Evolutionary conservation across 2,888 invertebrate genomes (phyloP).

Genomic region (Emesis furor): DNA sequence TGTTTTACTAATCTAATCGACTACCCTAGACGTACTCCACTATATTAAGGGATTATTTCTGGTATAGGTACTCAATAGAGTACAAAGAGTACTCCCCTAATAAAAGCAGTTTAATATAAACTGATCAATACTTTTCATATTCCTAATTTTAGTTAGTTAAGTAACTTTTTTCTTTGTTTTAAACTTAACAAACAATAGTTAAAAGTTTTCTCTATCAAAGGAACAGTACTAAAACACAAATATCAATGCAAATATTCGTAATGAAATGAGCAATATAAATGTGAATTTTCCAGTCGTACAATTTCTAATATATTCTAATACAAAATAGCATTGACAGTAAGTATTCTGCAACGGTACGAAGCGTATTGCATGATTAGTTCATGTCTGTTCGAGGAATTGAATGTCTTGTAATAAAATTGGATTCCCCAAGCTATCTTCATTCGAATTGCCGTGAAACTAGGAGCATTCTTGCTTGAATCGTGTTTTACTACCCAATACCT

Average conservation of each 20-base stretch:
- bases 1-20: too few relatives aligned
- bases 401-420: conserved; percentile 57
- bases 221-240: background rate
- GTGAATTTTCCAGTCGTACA: background rate
- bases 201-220: too few relatives aligned
- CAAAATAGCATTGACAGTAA: conserved; percentile 18
- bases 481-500: conserved; percentile 68
- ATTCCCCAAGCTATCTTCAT: conserved; percentile 37
- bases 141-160: too few relatives aligned
- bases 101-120: too few relatives aligned
- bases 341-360: conserved; percentile 13
- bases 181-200: too few relatives aligned
- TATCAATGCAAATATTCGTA: background rate
- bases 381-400: conserved; percentile 77
- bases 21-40: too few relatives aligned
- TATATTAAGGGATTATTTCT: too few relatives aligned
- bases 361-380: conserved; percentile 80
- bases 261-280: background rate
- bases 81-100: too few relatives aligned
- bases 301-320: conserved; percentile 18
- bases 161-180: too few relatives aligned
- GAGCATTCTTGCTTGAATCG: conserved; percentile 42
- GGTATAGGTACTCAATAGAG: too few relatives aligned
- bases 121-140: too few relatives aligned
- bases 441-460: conserved; percentile 34